These are phyloP conservation scores for Chrysochloris asiatica DNA, from an alignment of 2,113 vertebrate species.

Conservation along the genomic window DNA sequence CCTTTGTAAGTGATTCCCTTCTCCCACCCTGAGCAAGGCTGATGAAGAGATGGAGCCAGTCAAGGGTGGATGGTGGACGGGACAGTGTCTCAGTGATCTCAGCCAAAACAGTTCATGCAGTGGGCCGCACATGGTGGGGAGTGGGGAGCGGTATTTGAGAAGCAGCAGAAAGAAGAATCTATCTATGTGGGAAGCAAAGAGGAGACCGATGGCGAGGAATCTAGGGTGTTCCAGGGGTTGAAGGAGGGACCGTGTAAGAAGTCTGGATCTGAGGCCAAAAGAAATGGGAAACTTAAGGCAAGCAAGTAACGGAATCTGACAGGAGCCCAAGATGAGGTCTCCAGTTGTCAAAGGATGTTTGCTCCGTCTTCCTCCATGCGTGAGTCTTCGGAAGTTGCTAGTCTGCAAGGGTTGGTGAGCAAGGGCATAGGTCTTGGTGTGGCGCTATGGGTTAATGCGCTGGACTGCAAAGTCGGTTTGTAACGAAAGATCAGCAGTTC, in stretches of 20 bases:
- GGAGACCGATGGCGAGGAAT: too few species aligned
- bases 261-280: not conserved
- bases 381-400: not conserved
- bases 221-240: too few species aligned
- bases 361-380: accelerated
- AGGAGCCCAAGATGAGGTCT: conserved; percentile 8
- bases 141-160: not conserved
- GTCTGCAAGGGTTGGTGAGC: not conserved
- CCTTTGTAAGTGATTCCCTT: not conserved
- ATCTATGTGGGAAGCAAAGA: accelerated
- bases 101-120: not conserved
- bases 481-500: too few species aligned
- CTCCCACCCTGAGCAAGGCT: accelerated
- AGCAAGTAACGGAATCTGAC: not conserved
- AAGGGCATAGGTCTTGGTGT: too few species aligned
- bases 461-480: not conserved
- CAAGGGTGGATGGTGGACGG: not conserved
- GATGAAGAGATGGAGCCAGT: not conserved
- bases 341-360: not conserved
- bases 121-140: too few species aligned
- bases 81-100: not conserved
- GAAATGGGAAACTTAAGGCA: not conserved
- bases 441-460: too few species aligned
- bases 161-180: not conserved
- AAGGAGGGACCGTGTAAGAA: not conserved